A percentile compares a stretch with the other conserved stretches of the same genome.
Conservation (phyloP, 2,888 invertebrate genomes). For the Heliconius ismenius region DNA sequence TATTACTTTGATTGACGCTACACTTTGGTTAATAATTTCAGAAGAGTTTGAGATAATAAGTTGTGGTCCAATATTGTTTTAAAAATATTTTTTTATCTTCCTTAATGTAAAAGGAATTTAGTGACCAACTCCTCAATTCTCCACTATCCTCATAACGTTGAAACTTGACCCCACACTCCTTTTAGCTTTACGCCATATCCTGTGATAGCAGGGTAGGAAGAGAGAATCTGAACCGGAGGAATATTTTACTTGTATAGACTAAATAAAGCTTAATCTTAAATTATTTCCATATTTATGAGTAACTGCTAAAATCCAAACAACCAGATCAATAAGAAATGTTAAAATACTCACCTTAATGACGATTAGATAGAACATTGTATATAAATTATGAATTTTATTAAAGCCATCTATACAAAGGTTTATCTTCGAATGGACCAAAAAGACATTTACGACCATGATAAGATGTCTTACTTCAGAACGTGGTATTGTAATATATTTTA, state of each 20-base stretch:
- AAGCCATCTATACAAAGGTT: conserved; percentile 19
- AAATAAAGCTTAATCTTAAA: neutral
- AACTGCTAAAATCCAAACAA: neutral
- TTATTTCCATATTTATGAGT: conserved; percentile 31
- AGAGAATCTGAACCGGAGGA: neutral
- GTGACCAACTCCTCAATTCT: neutral
- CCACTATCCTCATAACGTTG: neutral
- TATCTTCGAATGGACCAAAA: conserved; percentile 16
- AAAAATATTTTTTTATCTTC: neutral
- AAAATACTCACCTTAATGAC: conserved; percentile 45
- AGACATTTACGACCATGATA: conserved; percentile 28
- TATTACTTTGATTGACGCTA: conserved; percentile 19
- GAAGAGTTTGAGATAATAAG: neutral
- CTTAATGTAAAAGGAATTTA: neutral
- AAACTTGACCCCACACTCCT: neutral
- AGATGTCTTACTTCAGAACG: conserved; percentile 39
- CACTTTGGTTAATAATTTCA: neutral
- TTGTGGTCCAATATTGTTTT: neutral
- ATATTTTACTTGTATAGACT: neutral
- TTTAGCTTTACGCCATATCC: neutral
- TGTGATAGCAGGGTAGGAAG: too few relatives aligned
- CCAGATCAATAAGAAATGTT: neutral
- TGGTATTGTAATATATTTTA: conserved; percentile 55
- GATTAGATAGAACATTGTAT: conserved; percentile 40
- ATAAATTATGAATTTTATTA: conserved; percentile 38